Conservation (phyloP, 2,888 invertebrate genomes). For the Scelioninae gen. 1 region DNA sequence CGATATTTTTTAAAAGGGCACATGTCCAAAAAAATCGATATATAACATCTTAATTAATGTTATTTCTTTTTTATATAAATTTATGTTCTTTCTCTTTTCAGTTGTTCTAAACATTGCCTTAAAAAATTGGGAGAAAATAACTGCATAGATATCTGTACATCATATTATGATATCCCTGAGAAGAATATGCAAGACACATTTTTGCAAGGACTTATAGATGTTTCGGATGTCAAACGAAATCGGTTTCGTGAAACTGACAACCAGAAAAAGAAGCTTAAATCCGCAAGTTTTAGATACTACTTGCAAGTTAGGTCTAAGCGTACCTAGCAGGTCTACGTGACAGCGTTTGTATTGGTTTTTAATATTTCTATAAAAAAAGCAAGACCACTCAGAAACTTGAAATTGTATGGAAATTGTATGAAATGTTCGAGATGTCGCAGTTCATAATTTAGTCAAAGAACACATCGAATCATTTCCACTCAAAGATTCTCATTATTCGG, state of each 20-base stretch:
- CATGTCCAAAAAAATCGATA: too few species aligned
- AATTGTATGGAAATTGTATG: not conserved
- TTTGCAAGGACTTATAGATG: constrained; percentile 12
- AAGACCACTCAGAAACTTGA: constrained; percentile 10
- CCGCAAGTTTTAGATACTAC: constrained; percentile 3
- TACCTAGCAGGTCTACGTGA: not conserved
- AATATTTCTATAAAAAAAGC: constrained; percentile 7
- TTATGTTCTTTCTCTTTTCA: too few species aligned
- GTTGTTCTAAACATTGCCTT: not conserved
- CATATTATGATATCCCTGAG: constrained; percentile 6
- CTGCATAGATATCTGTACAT: not conserved
- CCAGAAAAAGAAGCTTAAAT: constrained; percentile 7
- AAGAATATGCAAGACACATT: constrained; percentile 12
- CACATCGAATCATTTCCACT: constrained; percentile 25
- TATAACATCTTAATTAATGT: too few species aligned
- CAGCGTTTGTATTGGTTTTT: not conserved
- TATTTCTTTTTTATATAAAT: too few species aligned
- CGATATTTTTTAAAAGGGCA: too few species aligned
- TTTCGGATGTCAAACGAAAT: constrained; percentile 5
- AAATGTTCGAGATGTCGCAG: not conserved
- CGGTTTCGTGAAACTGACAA: not conserved
- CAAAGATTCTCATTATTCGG: constrained; percentile 20
- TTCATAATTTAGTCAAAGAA: constrained; percentile 10
- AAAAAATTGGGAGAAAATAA: constrained; percentile 4
- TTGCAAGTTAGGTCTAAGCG: constrained; percentile 4